These are phyloP conservation scores for Alcedo atthis DNA, from an alignment of 2,797 vertebrate species.

Conservation along the genomic window DNA sequence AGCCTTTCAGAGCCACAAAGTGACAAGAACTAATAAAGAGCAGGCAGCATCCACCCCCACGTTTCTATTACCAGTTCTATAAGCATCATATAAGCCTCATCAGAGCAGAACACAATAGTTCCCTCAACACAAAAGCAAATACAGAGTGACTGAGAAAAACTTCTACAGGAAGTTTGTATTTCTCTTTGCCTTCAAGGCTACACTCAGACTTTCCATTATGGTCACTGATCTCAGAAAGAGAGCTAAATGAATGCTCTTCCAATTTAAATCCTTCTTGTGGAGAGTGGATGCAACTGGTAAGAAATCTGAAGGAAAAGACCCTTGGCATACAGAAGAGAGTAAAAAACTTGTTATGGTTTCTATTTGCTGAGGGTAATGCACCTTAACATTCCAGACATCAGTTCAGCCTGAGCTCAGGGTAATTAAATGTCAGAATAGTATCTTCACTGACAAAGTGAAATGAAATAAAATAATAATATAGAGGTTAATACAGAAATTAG, in stretches of 20 bases:
- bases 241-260: background rate
- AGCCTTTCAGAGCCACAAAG: constrained; percentile 38
- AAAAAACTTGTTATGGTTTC: background rate
- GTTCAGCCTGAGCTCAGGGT: background rate
- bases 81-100: constrained; percentile 5
- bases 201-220: background rate
- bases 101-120: background rate
- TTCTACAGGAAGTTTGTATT: background rate
- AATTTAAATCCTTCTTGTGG: background rate
- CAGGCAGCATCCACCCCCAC: background rate
- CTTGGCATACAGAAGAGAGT: background rate
- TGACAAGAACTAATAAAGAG: constrained; percentile 50
- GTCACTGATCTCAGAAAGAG: background rate
- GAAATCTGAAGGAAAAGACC: background rate
- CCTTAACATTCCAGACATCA: background rate
- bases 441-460: background rate
- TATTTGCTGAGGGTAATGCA: background rate
- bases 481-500: background rate
- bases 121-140: constrained; percentile 6
- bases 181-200: background rate
- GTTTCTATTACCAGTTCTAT: constrained; percentile 8
- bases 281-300: background rate
- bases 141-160: background rate
- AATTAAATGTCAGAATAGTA: background rate
- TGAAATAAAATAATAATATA: background rate